phyloP scores from a whole-genome alignment of 1,140 invertebrate genomes.

The Rhizoglyphus robini region DNA sequence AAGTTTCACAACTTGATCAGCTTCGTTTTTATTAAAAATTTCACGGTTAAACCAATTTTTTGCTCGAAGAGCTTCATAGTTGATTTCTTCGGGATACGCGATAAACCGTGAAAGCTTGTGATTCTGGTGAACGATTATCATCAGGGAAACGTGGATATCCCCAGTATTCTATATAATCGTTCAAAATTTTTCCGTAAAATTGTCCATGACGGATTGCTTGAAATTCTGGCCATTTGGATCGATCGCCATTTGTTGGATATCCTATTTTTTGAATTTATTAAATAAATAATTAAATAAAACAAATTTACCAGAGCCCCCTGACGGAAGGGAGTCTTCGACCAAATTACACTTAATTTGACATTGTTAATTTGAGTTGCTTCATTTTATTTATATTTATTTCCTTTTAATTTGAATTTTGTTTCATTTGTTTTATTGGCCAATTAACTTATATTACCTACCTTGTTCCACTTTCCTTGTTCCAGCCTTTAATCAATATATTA shows the following conservation, averaged over 20 bases:
- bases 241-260: neutral
- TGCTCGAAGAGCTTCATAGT: slow-evolving; percentile 8
- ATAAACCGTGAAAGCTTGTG: slow-evolving; percentile 16
- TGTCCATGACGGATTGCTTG: neutral
- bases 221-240: neutral
- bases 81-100: slow-evolving; percentile 16
- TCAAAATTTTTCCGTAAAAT: neutral
- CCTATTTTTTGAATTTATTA: neutral
- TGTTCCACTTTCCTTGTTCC: too few species aligned
- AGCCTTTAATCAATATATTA: too few species aligned
- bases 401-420: too few species aligned
- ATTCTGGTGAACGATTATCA: neutral
- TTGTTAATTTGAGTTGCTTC: too few species aligned
- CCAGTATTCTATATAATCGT: neutral
- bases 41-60: neutral
- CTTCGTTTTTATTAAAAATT: neutral
- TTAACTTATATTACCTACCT: too few species aligned
- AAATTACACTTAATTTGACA: too few species aligned
- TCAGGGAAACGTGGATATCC: neutral
- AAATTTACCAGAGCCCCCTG: neutral
- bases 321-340: neutral
- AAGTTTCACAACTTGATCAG: neutral
- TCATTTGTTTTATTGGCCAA: too few species aligned
- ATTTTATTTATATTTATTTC: too few species aligned
- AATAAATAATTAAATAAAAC: neutral